A percentile compares a stretch with the other conserved stretches of the same genome.
These are phyloP conservation scores for Haliclona indistincta DNA, from an alignment of 37 sponge, comb jelly and placozoan genomes.

Conservation along the genomic window DNA sequence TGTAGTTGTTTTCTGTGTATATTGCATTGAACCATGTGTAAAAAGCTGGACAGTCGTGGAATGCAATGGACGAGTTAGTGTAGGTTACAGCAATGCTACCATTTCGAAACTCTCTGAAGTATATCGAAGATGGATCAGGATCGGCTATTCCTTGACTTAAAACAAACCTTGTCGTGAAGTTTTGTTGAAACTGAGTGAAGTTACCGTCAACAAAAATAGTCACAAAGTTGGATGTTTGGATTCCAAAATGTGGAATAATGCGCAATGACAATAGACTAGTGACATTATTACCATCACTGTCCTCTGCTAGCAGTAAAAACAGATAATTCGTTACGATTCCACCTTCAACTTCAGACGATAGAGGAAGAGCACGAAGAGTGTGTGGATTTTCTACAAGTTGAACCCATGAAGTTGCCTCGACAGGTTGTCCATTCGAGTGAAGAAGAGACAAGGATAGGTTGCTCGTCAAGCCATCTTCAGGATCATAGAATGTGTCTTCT, in stretches of 20 bases:
- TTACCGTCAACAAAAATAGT: constrained; percentile 45
- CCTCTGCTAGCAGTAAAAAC: constrained; percentile 33
- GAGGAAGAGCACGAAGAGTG: constrained; percentile 31
- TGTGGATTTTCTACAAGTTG: constrained; percentile 9
- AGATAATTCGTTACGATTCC: constrained; percentile 27
- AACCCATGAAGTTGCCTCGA: constrained; percentile 50
- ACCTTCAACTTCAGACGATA: background rate
- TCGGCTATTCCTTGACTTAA: constrained; percentile 8
- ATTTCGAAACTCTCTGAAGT: background rate
- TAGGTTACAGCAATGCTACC: constrained; percentile 51
- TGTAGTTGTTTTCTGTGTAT: constrained; percentile 4
- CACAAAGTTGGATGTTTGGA: constrained; percentile 1
- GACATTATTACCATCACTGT: constrained; percentile 26
- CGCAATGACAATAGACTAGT: constrained; percentile 36
- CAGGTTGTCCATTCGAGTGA: constrained; percentile 21
- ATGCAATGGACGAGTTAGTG: constrained; percentile 36
- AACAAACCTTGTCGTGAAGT: constrained; percentile 20
- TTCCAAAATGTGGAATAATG: constrained; percentile 9
- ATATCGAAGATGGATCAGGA: constrained; percentile 9
- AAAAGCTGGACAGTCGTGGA: constrained; percentile 38
- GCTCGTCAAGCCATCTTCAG: constrained; percentile 24
- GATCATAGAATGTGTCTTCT: constrained; percentile 53
- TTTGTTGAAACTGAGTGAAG: constrained; percentile 32
- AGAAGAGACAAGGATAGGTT: constrained; percentile 36
- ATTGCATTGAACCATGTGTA: constrained; percentile 10